Evolutionary conservation across 2,113 vertebrate genomes (phyloP).

Genomic region (Rhinopomastus cyanomelas): DNA sequence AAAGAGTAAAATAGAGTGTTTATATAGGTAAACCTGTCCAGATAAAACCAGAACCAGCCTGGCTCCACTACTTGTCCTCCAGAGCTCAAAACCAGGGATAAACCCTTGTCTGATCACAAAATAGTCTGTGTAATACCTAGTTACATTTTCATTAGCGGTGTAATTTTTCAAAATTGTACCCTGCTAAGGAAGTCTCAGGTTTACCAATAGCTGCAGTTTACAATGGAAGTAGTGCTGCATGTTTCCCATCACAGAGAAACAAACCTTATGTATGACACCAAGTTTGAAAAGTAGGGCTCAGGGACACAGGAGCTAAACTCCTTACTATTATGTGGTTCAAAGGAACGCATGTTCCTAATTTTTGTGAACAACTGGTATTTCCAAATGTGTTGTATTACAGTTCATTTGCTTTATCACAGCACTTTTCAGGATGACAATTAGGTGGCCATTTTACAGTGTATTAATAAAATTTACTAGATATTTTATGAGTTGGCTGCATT

Average conservation of each 20-base stretch:
- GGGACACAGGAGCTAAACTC: background rate
- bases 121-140: background rate
- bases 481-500: background rate
- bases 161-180: background rate
- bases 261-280: background rate
- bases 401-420: background rate
- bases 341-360: background rate
- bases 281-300: background rate
- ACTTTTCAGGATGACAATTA: background rate
- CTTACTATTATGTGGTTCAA: rapidly evolving
- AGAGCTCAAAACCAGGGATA: background rate
- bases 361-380: background rate
- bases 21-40: background rate
- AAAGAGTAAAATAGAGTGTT: background rate
- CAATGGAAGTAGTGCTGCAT: background rate
- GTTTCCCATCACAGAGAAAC: background rate
- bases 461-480: background rate
- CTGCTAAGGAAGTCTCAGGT: background rate
- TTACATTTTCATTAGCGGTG: background rate
- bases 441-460: background rate
- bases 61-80: background rate
- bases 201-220: background rate
- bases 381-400: background rate
- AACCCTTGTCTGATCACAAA: background rate
- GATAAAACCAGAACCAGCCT: background rate